These are phyloP conservation scores for Drosophila prostipennis DNA, from an alignment of 2,888 invertebrate species.

Conservation along the genomic window DNA sequence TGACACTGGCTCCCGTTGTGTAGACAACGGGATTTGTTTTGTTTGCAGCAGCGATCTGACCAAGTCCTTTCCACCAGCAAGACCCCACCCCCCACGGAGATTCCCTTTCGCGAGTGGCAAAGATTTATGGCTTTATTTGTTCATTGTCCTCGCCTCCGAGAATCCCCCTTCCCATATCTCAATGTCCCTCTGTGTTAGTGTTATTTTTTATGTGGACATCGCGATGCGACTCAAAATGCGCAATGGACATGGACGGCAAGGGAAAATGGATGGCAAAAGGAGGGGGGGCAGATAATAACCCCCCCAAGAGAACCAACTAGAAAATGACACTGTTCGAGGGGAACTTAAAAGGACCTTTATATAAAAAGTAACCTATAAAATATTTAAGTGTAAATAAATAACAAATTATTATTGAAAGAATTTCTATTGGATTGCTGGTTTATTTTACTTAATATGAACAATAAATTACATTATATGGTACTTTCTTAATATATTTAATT, in stretches of 20 bases:
- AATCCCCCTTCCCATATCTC: not conserved
- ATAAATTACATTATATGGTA: no score
- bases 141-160: slow-evolving; percentile 47
- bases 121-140: slow-evolving; percentile 80
- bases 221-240: slow-evolving; percentile 43
- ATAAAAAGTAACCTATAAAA: no score
- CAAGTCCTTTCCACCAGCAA: slow-evolving; percentile 25
- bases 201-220: slow-evolving; percentile 53
- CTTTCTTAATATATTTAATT: no score
- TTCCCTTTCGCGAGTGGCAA: slow-evolving; percentile 40
- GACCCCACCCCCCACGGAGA: not conserved
- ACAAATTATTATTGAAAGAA: no score
- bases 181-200: slow-evolving; percentile 22
- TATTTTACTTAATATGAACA: no score
- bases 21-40: slow-evolving; percentile 74
- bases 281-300: slow-evolving; percentile 1
- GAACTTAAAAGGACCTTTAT: not conserved
- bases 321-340: slow-evolving; percentile 1
- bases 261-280: not conserved
- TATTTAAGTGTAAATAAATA: no score
- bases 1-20: slow-evolving; percentile 60
- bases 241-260: slow-evolving; percentile 11
- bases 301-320: not conserved
- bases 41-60: slow-evolving; percentile 65
- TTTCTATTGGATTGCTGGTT: no score